Base-by-base conservation (phyloP, 2,888 invertebrate genomes). In the Epinotia nisella region DNA sequence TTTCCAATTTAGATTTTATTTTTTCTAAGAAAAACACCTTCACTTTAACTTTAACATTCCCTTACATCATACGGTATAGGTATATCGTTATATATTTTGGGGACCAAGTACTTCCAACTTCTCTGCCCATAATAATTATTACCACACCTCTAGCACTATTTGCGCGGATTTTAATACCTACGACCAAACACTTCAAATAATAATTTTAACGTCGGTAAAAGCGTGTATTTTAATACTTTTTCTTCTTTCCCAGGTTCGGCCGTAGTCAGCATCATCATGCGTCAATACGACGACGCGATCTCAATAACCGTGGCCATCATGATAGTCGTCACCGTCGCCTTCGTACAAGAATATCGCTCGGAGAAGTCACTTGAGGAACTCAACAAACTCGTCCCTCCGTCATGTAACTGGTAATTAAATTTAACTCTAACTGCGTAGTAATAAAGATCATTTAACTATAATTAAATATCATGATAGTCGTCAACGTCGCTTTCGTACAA, bases 401-500 rank as follows among this genome's bases (percentile, higher is more conserved):
- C 97, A 82, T 98, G 98, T 88, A 97, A 98, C 91, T 98, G 98
- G 97, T 97, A 89, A 94, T 93, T n/a, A n/a, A n/a, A n/a, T 72
- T 24, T 2, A 67, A 9, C 58, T 9, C 35, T 55, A 24, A 41
- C 10, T 3, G 35, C 9, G 4, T 24, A 24, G 1, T 24, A 24
- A 24, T 24, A 24, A 24, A 2, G 21, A 2, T 24, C 21, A 24
- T 24, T 24, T 24, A 24, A 2, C n/a, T n/a, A n/a, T 24, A 24
- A 24, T 24, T 98, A 84, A 98, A 98, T 88, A 97, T 98, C 94
- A 94, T 95, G 76, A 99, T 99, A 83, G 99, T 99, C 71, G 99
- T 99, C 68, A 99, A 99, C 11, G 99, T 99, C 71, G 99, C 99
- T 66, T 99, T 99, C 94, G 97, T 99, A 70, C 99, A 99, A 94